These are phyloP conservation scores for Psittacula echo DNA, from an alignment of 2,797 vertebrate genomes.

Conservation along the genomic window DNA sequence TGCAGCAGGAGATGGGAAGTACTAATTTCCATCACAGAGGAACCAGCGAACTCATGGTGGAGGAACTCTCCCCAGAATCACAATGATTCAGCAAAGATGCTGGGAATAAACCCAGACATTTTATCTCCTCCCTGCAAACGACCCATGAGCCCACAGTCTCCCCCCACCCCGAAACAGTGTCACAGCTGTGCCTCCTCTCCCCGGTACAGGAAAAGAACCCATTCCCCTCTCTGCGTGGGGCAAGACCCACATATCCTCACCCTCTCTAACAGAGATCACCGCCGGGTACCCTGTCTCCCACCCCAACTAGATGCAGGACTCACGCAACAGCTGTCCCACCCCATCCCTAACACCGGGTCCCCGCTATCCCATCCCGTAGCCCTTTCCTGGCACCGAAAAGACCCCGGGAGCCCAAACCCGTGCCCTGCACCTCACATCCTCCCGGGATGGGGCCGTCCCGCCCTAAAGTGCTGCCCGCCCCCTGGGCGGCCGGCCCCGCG, in stretches of 20 bases:
- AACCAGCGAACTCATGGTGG: not conserved
- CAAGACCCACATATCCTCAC: not conserved
- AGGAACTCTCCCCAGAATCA: not conserved
- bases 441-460: not conserved
- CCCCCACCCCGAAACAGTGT: too few species aligned
- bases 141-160: not conserved
- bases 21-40: not conserved
- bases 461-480: not conserved
- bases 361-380: not conserved
- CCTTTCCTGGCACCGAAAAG: too few species aligned
- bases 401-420: not conserved
- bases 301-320: not conserved
- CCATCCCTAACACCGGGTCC: not conserved
- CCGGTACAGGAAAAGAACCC: too few species aligned
- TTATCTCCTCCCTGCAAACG: not conserved
- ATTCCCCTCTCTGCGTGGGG: accelerated
- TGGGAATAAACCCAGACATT: not conserved
- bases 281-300: not conserved
- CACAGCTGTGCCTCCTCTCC: not conserved
- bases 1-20: not conserved
- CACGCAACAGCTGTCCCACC: not conserved
- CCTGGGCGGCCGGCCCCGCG: not conserved
- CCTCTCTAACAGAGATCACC: not conserved
- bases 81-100: slow-evolving; percentile 66
- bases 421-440: not conserved